Percentiles rank a stretch among this genome's conserved stretches.
phyloP scores from a whole-genome alignment of 1,140 invertebrate species.

The Ceratoteleas bidentatus region DNA sequence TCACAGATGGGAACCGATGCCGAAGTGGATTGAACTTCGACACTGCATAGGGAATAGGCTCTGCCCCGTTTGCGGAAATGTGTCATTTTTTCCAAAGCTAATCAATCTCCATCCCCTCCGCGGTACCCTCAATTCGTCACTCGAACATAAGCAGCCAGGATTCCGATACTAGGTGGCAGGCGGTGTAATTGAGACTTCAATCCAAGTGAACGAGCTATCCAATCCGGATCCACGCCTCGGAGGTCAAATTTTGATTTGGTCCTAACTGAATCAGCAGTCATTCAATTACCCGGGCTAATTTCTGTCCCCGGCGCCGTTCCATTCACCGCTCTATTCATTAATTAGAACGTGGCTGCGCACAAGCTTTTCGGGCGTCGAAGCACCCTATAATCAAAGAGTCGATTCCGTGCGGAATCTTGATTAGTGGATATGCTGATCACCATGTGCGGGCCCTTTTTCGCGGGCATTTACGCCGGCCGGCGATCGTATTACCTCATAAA shows the following conservation, averaged over 20 bases:
- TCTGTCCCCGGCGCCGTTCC: slow-evolving; percentile 27
- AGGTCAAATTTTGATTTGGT: slow-evolving; percentile 28
- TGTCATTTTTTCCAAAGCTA: too few relatives aligned
- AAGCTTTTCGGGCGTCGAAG: slow-evolving; percentile 12
- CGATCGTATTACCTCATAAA: slow-evolving; percentile 5
- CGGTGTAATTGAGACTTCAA: slow-evolving; percentile 11
- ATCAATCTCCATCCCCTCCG: too few relatives aligned
- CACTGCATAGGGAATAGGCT: too few relatives aligned
- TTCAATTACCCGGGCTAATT: slow-evolving; percentile 29
- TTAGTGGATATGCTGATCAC: slow-evolving; percentile 20
- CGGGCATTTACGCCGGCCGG: background rate
- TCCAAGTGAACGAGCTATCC: background rate
- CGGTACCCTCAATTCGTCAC: background rate
- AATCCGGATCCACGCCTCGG: slow-evolving; percentile 4
- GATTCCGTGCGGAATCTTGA: slow-evolving; percentile 21
- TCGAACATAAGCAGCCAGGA: too few relatives aligned
- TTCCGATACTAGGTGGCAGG: too few relatives aligned
- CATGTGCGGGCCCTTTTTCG: background rate
- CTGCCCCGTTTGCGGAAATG: too few relatives aligned
- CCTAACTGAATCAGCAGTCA: slow-evolving; percentile 2
- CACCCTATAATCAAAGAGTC: slow-evolving; percentile 30
- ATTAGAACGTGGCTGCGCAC: slow-evolving; percentile 23
- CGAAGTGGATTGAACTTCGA: too few relatives aligned
- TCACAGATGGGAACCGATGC: too few relatives aligned
- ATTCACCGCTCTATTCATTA: slow-evolving; percentile 25